Evolutionary conservation across 2,113 vertebrate species (phyloP).

Genomic region (Sceloporus tristichus): DNA sequence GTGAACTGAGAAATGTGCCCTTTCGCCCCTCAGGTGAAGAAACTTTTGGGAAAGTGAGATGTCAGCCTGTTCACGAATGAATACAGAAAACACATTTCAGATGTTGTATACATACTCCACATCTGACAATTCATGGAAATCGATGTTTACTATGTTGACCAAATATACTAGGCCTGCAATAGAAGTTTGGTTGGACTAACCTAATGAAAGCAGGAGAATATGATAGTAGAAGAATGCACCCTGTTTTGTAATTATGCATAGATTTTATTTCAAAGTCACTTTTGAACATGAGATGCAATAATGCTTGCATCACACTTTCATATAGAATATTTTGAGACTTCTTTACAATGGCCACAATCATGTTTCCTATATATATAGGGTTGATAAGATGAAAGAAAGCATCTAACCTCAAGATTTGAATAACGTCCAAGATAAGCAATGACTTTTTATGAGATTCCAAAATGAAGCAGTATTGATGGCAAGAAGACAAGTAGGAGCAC

Average conservation of each 20-base stretch:
- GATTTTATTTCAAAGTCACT: neutral
- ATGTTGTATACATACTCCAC: neutral
- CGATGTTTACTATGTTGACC: neutral
- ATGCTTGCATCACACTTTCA: neutral
- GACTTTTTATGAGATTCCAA: too few species aligned
- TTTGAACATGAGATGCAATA: neutral
- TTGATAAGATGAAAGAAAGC: too few species aligned
- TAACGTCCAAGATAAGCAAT: too few species aligned
- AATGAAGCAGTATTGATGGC: too few species aligned
- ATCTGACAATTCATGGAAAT: neutral
- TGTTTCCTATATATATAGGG: too few species aligned
- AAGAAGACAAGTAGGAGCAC: too few species aligned
- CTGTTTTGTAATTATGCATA: slow-evolving; percentile 2
- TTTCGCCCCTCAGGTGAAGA: accelerated
- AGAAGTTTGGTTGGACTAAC: neutral
- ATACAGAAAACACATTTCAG: neutral
- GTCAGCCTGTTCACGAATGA: neutral
- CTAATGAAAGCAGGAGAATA: neutral
- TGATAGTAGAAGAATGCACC: neutral
- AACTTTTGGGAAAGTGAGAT: neutral
- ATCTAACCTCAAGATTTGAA: too few species aligned
- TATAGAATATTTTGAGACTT: neutral
- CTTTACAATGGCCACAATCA: neutral
- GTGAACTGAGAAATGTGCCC: accelerated
- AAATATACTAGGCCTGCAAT: neutral